Base-by-base conservation (phyloP, 2,113 vertebrate genomes). In the Bubo bubo region DNA sequence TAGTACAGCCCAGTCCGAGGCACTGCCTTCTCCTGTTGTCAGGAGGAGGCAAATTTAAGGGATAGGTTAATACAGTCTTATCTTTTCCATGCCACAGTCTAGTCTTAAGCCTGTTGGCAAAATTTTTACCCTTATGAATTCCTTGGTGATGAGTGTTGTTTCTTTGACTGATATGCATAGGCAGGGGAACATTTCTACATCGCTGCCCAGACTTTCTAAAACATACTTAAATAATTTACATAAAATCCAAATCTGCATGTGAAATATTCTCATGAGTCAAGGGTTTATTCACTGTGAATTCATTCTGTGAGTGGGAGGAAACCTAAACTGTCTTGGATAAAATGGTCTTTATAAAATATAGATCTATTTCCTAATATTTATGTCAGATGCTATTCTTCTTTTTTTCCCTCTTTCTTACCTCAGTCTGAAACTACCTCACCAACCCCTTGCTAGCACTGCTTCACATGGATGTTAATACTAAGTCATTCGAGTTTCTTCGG, bases 151-250 rank as follows among this genome's bases (percentile, higher is more conserved):
- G 75, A 84, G 55, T 50, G 79, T 82, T 55, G 72, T 43, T 94
- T 60, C 88, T 88, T 60, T 93, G 94, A 70, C 86, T 79, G 88
- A 89, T 89, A 18, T 2, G 37, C 15, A 10, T 4, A 91, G 93
- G 70, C 93, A 87, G 50, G 77, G 83, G 80, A 93, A 66, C 28
- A 27, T 89, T 96, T 88, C 90, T 91, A 70, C 74, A 53, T 91
- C 63, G 8, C 73, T 93, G 95, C 84, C 41, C 81, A 88, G 92
- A 85, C 84, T 87, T 91, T 67, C 86, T 94, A 35, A 85, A 92
- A 75, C 74, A 53, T 34, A 23, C 79, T 94, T 96, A 71, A 97
- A 92, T 97, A 91, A 95, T 97, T 96, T 93, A 96, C 92, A 82
- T 95, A 87, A 96, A 95, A 95, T 75, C 84, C 74, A 89, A 93